Conservation (phyloP, 1,140 invertebrate genomes). For the Whitmania pigra region DNA sequence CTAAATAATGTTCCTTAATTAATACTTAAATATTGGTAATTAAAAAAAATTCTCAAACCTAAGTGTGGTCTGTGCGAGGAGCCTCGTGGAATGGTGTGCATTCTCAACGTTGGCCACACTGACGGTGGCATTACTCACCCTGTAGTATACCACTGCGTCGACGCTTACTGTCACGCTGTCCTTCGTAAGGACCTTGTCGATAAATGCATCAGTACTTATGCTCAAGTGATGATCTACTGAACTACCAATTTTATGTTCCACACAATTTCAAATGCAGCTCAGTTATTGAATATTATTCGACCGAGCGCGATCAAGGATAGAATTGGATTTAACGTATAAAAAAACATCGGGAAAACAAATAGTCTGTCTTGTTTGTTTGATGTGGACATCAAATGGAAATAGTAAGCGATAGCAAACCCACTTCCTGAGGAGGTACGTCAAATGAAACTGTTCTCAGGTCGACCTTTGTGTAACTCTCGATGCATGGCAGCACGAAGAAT, state of each 20-base stretch:
- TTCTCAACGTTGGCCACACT: constrained; percentile 94
- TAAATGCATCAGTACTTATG: too few relatives aligned
- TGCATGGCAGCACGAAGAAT: constrained; percentile 78
- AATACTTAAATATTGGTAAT: too few relatives aligned
- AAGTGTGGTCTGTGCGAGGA: constrained; percentile 49
- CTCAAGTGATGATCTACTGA: too few relatives aligned
- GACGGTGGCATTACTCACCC: constrained; percentile 80
- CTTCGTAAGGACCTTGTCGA: constrained; percentile 65
- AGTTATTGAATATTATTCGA: too few relatives aligned
- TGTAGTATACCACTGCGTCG: constrained; percentile 76
- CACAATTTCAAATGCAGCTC: too few relatives aligned
- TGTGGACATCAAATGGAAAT: too few relatives aligned
- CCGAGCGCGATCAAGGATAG: too few relatives aligned
- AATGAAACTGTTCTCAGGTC: constrained; percentile 73
- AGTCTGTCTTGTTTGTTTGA: too few relatives aligned
- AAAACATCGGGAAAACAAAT: too few relatives aligned
- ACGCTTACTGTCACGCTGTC: constrained; percentile 84
- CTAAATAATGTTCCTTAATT: too few relatives aligned
- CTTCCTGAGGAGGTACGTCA: constrained; percentile 87
- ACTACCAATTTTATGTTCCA: too few relatives aligned
- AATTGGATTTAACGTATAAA: too few relatives aligned
- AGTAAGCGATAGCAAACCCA: constrained; percentile 33
- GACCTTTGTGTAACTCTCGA: constrained; percentile 74
- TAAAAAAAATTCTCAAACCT: constrained; percentile 35
- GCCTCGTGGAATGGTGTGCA: constrained; percentile 55